phyloP scores from a whole-genome alignment of 2,888 invertebrate species.

The Bhutanitis thaidina region DNA sequence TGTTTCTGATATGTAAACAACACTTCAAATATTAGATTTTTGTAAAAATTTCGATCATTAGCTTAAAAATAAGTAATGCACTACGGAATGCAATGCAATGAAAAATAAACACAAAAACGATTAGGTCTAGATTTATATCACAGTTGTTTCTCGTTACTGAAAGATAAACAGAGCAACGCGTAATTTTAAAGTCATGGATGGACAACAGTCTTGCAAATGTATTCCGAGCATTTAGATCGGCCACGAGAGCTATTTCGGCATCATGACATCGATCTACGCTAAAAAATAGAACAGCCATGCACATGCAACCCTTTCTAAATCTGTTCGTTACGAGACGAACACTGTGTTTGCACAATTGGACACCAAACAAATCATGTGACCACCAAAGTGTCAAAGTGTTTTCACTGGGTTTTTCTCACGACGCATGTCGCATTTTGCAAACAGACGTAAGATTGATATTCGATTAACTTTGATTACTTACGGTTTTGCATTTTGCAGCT shows the following conservation, averaged over 20 bases:
- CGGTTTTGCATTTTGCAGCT: conserved; percentile 29
- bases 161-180: too few species aligned
- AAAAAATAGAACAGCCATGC: neutral
- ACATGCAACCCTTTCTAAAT: neutral
- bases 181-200: too few species aligned
- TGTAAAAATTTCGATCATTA: too few species aligned
- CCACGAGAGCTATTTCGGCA: neutral
- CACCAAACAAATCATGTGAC: neutral
- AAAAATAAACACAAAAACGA: too few species aligned
- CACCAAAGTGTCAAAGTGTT: neutral
- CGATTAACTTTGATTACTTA: conserved; percentile 33
- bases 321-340: neutral
- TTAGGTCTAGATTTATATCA: too few species aligned
- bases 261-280: conserved; percentile 15
- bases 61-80: too few species aligned
- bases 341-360: neutral
- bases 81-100: too few species aligned
- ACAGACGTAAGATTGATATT: neutral
- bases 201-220: neutral
- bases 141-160: too few species aligned
- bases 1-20: too few species aligned
- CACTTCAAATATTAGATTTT: too few species aligned
- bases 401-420: neutral
- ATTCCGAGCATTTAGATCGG: conserved; percentile 19
- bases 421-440: neutral